A percentile compares a stretch with the other conserved stretches of the same genome.
Conservation (phyloP, 2,888 invertebrate genomes). For the Ischnura elegans region DNA sequence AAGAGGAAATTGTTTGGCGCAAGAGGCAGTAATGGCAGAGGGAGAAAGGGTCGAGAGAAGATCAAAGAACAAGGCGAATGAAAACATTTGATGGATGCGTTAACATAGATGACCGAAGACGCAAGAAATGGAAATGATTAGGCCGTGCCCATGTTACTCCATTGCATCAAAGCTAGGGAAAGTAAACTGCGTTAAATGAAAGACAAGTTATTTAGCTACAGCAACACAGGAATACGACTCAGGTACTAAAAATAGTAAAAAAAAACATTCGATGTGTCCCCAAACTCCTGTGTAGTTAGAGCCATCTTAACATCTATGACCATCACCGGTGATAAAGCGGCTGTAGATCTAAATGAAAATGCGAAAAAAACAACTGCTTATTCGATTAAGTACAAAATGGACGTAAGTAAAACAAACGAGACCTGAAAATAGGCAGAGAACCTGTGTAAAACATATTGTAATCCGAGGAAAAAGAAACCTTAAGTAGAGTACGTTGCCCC, state of each 20-base stretch:
- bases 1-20: background rate
- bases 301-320: no score
- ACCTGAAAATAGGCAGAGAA: no score
- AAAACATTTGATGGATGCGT: background rate
- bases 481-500: no score
- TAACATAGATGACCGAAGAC: background rate
- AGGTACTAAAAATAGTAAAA: background rate
- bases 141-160: background rate
- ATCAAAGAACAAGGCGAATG: background rate
- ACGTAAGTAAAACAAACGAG: no score
- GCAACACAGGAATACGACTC: background rate
- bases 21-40: background rate
- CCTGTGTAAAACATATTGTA: no score
- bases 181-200: background rate
- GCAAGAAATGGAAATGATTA: background rate
- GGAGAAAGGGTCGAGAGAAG: background rate
- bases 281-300: background rate
- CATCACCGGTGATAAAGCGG: no score
- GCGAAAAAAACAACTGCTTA: no score
- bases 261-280: no score
- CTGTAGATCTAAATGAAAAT: no score
- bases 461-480: no score
- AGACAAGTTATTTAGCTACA: background rate
- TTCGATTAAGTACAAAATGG: no score
- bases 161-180: background rate